These are phyloP conservation scores for Sebastiscus albofasciatus DNA, from an alignment of 2,797 vertebrate genomes.

Conservation along the genomic window DNA sequence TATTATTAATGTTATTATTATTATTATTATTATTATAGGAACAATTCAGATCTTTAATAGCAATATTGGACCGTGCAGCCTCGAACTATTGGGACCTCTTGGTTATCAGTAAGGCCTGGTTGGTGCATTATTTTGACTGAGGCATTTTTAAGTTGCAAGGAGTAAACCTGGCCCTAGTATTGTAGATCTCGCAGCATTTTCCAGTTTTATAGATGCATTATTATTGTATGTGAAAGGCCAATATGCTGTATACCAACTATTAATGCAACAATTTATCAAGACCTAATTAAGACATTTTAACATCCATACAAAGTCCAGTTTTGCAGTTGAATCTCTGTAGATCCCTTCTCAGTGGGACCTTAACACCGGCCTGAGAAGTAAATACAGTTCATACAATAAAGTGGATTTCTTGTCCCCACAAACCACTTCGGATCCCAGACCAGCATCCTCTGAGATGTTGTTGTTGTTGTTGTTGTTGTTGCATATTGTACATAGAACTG, in stretches of 20 bases:
- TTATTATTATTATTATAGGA: neutral
- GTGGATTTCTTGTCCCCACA: neutral
- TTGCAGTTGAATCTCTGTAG: neutral
- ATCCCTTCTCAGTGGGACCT: neutral
- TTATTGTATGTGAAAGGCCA: neutral
- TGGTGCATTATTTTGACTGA: neutral
- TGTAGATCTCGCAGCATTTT: neutral
- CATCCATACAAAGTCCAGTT: neutral
- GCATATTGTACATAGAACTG: constrained; percentile 15
- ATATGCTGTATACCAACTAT: neutral
- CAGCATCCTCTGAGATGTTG: constrained; percentile 1
- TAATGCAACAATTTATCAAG: neutral
- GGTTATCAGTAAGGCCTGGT: neutral
- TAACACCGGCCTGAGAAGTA: neutral
- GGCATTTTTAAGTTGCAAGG: neutral
- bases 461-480: neutral
- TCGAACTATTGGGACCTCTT: neutral
- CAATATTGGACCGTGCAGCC: neutral
- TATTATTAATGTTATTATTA: too few species aligned
- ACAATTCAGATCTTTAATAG: neutral
- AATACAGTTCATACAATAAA: neutral
- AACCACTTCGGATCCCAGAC: constrained; percentile 3
- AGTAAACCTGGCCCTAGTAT: neutral
- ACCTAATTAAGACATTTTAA: neutral
- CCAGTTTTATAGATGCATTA: neutral